A percentile compares a stretch with the other conserved stretches of the same genome.
Evolutionary conservation across 2,113 vertebrate genomes (phyloP).

Genomic region (Platysteira castanea): DNA sequence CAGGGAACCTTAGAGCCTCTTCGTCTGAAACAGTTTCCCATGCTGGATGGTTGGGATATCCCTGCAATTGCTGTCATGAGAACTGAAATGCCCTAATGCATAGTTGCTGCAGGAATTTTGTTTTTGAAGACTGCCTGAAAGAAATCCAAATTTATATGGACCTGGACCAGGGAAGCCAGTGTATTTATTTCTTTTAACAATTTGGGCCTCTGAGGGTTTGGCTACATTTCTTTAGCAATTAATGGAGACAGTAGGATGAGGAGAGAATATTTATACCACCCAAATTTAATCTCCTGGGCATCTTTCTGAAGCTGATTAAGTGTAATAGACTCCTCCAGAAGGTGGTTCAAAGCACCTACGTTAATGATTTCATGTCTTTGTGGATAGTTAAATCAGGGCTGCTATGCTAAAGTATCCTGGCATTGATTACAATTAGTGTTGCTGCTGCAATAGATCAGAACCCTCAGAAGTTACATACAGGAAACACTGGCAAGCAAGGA

Average conservation of each 20-base stretch:
- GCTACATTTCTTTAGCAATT: conserved; percentile 18
- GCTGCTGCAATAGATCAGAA: background rate
- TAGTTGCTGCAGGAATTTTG: background rate
- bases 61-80: background rate
- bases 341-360: conserved; percentile 21
- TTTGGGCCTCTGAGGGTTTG: background rate
- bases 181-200: background rate
- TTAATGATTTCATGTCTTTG: background rate
- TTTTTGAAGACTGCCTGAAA: background rate
- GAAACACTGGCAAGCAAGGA: background rate
- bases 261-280: conserved; percentile 29
- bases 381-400: background rate
- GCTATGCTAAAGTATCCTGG: background rate
- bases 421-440: background rate
- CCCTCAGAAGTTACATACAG: background rate
- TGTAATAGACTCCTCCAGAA: background rate
- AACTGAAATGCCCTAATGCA: background rate
- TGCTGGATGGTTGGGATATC: background rate
- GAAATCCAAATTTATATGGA: background rate
- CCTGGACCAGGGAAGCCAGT: background rate
- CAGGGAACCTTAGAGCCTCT: background rate
- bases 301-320: conserved; percentile 46
- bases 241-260: background rate
- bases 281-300: conserved; percentile 44
- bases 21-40: background rate